Conservation (phyloP, 2,113 vertebrate species). For the Podocnemis expansa region DNA sequence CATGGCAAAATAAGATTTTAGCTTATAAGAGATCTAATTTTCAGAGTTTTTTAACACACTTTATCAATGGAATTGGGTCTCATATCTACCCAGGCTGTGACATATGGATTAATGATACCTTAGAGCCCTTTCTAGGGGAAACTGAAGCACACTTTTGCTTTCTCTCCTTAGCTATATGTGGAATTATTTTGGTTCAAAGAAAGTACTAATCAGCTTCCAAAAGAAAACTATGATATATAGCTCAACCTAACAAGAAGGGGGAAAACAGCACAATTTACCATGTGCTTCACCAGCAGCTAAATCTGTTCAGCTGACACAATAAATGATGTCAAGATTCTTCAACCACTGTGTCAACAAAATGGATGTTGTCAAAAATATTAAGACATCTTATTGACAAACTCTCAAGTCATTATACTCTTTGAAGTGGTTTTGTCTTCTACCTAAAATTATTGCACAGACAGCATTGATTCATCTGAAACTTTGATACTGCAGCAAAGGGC, state of each 20-base stretch:
- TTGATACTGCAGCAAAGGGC: conserved; percentile 70
- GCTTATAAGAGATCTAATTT: conserved; percentile 49
- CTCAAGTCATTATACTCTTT: conserved; percentile 78
- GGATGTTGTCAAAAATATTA: conserved; percentile 78
- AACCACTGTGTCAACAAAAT: conserved; percentile 78
- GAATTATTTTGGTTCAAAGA: conserved; percentile 33
- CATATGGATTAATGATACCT: conserved; percentile 31
- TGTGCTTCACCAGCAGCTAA: conserved; percentile 75
- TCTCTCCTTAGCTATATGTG: conserved; percentile 40
- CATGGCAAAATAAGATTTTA: conserved; percentile 57
- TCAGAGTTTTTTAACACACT: conserved; percentile 43
- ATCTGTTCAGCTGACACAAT: conserved; percentile 77
- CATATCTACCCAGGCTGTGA: conserved; percentile 51
- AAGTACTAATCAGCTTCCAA: conserved; percentile 56
- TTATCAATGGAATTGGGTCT: conserved; percentile 14
- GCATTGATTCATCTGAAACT: conserved; percentile 76
- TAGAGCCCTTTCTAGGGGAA: conserved; percentile 23
- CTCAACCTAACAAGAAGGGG: conserved; percentile 50
- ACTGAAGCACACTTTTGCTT: conserved; percentile 36
- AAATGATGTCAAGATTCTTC: conserved; percentile 78
- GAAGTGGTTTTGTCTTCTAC: conserved; percentile 80
- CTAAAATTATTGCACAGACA: conserved; percentile 76
- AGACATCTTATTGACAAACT: conserved; percentile 81
- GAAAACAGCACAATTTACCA: conserved; percentile 63
- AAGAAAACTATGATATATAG: conserved; percentile 58